Percentiles rank a stretch among this genome's conserved stretches.
Evolutionary conservation across 2,113 vertebrate genomes (phyloP).

Genomic region (Climacteris rufus): DNA sequence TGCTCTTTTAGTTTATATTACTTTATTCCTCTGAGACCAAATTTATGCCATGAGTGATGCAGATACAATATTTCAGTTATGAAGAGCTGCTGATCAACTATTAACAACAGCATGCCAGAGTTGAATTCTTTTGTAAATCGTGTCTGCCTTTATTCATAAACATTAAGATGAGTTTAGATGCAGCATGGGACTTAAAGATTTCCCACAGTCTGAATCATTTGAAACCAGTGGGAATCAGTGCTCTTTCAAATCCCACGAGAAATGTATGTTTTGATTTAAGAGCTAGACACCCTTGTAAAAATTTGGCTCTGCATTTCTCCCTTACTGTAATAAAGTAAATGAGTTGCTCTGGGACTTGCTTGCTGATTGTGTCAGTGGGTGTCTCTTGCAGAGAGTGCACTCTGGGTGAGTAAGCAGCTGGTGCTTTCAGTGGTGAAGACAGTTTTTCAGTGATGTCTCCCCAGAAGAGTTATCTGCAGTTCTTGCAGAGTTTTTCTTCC

Average conservation of each 20-base stretch:
- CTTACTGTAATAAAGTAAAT: constrained; percentile 16
- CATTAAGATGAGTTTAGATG: background rate
- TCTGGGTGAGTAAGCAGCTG: constrained; percentile 3
- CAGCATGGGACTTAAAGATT: background rate
- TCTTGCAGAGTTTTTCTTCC: background rate
- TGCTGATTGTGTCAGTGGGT: background rate
- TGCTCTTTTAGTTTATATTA: background rate
- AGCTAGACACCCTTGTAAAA: background rate
- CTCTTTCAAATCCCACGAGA: background rate
- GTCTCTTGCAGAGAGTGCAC: background rate
- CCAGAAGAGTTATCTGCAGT: background rate
- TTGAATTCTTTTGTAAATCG: background rate
- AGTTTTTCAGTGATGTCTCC: background rate
- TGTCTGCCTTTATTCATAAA: background rate
- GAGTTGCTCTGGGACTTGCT: background rate
- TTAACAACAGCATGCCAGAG: background rate
- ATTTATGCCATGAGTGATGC: background rate
- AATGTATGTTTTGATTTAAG: background rate
- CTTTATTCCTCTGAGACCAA: background rate
- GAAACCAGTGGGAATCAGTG: background rate
- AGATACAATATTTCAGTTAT: background rate
- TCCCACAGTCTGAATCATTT: constrained; percentile 5
- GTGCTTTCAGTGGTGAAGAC: background rate
- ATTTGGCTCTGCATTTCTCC: background rate
- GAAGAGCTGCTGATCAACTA: background rate